Conservation (phyloP, 2,113 vertebrate genomes). For the Manacus vitellinus region DNA sequence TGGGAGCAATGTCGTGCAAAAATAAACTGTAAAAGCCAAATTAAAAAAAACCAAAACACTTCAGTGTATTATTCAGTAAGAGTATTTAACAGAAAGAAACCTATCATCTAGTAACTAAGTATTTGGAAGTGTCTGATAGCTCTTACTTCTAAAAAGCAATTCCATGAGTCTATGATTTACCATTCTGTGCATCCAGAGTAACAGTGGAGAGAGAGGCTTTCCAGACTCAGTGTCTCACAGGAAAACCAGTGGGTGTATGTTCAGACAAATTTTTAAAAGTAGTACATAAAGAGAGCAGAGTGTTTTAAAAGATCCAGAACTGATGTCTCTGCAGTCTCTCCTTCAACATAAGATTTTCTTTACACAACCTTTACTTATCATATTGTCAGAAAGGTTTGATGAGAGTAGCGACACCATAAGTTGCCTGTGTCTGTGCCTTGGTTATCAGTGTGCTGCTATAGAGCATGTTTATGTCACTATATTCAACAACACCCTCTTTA, state of each 20-base stretch:
- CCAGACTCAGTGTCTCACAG: not conserved
- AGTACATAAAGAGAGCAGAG: not conserved
- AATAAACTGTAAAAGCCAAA: slow-evolving; percentile 77
- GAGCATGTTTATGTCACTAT: not conserved
- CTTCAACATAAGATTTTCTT: not conserved
- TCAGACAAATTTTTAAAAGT: not conserved
- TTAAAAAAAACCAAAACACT: not conserved
- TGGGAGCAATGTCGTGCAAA: slow-evolving; percentile 89
- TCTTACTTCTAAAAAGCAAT: not conserved
- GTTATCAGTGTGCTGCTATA: not conserved
- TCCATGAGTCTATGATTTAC: not conserved
- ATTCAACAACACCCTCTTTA: not conserved
- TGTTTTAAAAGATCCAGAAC: not conserved
- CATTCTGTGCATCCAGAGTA: not conserved
- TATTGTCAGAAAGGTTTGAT: not conserved
- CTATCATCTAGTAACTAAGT: not conserved
- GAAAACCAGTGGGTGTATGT: not conserved
- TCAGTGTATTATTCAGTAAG: not conserved
- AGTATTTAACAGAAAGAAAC: not conserved
- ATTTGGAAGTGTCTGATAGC: not conserved
- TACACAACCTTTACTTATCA: not conserved
- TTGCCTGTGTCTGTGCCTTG: fast-evolving
- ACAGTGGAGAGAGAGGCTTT: not conserved
- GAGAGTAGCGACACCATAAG: not conserved
- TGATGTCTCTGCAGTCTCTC: not conserved